A percentile compares a stretch with the other conserved stretches of the same genome.
phyloP scores from a whole-genome alignment of 2,113 vertebrate species.

The Cichladusa arquata region DNA sequence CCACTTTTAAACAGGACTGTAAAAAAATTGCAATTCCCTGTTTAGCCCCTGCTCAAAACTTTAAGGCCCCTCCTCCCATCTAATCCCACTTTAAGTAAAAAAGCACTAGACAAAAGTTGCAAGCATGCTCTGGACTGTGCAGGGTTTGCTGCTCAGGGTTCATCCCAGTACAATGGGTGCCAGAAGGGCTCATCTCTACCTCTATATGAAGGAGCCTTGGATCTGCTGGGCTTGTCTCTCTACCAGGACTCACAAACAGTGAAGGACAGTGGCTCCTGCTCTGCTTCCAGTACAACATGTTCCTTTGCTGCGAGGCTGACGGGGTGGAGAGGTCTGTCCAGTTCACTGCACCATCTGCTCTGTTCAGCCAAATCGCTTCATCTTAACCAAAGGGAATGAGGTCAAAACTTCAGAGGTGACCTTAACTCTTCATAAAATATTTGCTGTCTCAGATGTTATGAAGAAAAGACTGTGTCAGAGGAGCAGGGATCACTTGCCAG shows the following conservation, averaged over 20 bases:
- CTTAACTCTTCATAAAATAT: conserved; percentile 63
- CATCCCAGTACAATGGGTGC: background rate
- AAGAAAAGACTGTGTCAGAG: conserved; percentile 45
- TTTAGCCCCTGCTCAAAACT: background rate
- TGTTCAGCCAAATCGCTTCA: conserved; percentile 42
- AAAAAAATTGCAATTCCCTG: background rate
- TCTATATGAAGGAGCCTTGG: background rate
- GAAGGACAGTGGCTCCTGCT: background rate
- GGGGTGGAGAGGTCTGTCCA: conserved; percentile 11
- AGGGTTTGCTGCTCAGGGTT: background rate
- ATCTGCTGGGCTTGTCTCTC: background rate
- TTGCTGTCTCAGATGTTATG: conserved; percentile 49
- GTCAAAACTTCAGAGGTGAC: conserved; percentile 60
- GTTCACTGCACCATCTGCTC: conserved; percentile 55
- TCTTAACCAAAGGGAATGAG: conserved; percentile 58
- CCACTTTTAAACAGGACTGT: background rate
- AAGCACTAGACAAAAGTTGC: background rate
- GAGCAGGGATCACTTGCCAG: conserved; percentile 14
- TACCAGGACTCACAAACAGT: background rate
- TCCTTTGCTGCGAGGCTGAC: background rate
- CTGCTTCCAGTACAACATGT: background rate
- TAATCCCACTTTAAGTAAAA: background rate
- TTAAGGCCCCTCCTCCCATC: background rate
- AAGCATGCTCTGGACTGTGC: background rate
- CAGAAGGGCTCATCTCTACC: background rate